Percentiles rank a stretch among this genome's conserved stretches.
Evolutionary conservation across 2,113 vertebrate genomes (phyloP).

Genomic region (Corvus hawaiiensis): DNA sequence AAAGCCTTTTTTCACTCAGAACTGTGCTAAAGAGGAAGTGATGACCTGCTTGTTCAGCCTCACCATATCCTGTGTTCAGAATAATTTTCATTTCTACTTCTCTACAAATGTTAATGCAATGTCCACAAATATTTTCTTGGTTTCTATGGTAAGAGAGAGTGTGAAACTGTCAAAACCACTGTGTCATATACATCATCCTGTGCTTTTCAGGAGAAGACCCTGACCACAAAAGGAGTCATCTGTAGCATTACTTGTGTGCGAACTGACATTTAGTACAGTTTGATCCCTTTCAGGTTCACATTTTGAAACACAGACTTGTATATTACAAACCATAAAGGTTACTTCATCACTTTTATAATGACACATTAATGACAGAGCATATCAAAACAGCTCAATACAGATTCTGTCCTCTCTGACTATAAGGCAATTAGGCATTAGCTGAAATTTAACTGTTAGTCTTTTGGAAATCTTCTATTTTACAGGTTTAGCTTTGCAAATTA

Average conservation of each 20-base stretch:
- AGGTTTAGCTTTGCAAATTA: background rate
- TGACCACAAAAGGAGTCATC: background rate
- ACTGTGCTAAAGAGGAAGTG: slow-evolving; percentile 50
- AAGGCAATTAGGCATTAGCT: background rate
- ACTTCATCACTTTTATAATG: background rate
- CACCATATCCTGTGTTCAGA: slow-evolving; percentile 71
- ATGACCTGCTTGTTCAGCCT: slow-evolving; percentile 47
- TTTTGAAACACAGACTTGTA: slow-evolving; percentile 35
- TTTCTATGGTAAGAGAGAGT: slow-evolving; percentile 70
- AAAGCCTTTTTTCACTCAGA: slow-evolving; percentile 40
- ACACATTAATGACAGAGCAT: background rate
- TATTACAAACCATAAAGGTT: background rate
- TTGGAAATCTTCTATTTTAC: background rate
- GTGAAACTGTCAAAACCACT: slow-evolving; percentile 58
- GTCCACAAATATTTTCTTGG: slow-evolving; percentile 75
- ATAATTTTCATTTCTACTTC: slow-evolving; percentile 74
- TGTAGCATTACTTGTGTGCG: slow-evolving; percentile 29
- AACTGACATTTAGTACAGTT: slow-evolving; percentile 22
- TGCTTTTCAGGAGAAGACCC: slow-evolving; percentile 60
- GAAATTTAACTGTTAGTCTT: background rate
- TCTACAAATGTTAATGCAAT: slow-evolving; percentile 71
- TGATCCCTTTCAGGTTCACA: slow-evolving; percentile 50
- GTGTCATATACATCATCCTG: slow-evolving; percentile 31
- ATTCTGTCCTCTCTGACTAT: background rate
- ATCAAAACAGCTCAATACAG: background rate